Percentiles rank a stretch among this genome's conserved stretches.
These are phyloP conservation scores for Sylvia atricapilla DNA, from an alignment of 2,113 vertebrate genomes.

Conservation along the genomic window DNA sequence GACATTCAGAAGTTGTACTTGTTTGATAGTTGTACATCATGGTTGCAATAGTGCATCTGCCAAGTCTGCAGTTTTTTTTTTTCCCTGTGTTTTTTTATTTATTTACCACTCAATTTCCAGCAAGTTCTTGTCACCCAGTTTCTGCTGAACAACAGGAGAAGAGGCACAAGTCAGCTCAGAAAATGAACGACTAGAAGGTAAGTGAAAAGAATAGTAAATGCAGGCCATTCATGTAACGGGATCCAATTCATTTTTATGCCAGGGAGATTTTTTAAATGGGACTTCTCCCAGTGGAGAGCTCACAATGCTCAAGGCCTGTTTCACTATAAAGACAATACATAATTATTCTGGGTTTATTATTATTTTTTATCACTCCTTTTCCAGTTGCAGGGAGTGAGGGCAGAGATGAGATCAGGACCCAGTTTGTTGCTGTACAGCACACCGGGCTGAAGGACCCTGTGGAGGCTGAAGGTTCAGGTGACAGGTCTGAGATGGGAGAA, in stretches of 20 bases:
- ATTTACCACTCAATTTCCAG: neutral
- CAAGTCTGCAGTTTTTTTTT: neutral
- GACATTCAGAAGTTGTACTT: neutral
- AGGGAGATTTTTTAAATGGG: constrained; percentile 38
- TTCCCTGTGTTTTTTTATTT: neutral
- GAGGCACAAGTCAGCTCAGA: neutral
- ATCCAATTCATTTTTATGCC: constrained; percentile 12
- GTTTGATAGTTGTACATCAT: neutral
- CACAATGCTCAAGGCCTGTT: neutral
- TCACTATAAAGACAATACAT: neutral
- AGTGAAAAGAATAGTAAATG: constrained; percentile 24
- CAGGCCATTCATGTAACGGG: constrained; percentile 26
- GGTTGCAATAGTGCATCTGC: neutral
- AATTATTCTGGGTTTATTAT: constrained; percentile 27
- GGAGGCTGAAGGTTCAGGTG: neutral
- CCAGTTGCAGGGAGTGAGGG: neutral
- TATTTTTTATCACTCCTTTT: constrained; percentile 23
- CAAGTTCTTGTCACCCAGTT: neutral
- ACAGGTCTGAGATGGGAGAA: neutral
- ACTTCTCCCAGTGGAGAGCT: neutral
- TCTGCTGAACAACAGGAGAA: neutral
- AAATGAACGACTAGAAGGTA: neutral
- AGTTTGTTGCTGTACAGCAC: neutral
- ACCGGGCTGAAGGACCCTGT: neutral
- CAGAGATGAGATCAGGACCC: neutral